phyloP scores from a whole-genome alignment of 2,797 vertebrate species.

The Alca torda region DNA sequence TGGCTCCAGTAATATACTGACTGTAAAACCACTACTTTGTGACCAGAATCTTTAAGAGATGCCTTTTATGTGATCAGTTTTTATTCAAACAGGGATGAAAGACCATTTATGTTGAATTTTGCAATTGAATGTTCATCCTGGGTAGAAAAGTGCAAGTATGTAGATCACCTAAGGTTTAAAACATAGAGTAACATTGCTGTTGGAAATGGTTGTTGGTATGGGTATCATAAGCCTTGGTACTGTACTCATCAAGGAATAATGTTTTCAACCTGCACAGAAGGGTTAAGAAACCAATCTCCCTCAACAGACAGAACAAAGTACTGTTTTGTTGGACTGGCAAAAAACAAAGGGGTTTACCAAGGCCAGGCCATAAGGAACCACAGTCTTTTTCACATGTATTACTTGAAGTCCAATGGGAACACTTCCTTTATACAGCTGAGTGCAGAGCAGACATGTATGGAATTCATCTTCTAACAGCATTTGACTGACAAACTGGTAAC shows the following conservation, averaged over 20 bases:
- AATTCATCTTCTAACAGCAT: background rate
- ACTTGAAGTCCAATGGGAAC: background rate
- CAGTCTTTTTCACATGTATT: background rate
- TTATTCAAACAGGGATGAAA: slow-evolving; percentile 49
- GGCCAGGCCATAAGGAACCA: background rate
- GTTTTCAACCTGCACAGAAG: background rate
- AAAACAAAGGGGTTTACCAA: background rate
- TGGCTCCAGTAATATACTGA: slow-evolving; percentile 23
- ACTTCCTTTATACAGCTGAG: background rate
- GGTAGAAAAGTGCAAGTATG: background rate
- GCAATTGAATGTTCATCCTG: background rate
- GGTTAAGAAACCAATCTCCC: background rate
- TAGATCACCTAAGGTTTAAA: background rate
- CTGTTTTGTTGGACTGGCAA: background rate
- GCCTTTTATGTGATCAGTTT: slow-evolving; percentile 46
- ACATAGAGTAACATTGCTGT: background rate
- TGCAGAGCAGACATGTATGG: background rate
- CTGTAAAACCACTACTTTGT: slow-evolving; percentile 50
- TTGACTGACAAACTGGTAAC: background rate
- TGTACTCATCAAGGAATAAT: background rate
- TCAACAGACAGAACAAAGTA: background rate
- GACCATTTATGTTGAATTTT: slow-evolving; percentile 40
- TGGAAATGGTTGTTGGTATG: background rate
- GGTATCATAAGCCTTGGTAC: background rate
- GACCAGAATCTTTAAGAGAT: slow-evolving; percentile 51